Evolutionary conservation across 2,888 invertebrate genomes (phyloP), one percentile per base, ranked within the genome.

Genomic region (Amorpha juglandis): DNA sequence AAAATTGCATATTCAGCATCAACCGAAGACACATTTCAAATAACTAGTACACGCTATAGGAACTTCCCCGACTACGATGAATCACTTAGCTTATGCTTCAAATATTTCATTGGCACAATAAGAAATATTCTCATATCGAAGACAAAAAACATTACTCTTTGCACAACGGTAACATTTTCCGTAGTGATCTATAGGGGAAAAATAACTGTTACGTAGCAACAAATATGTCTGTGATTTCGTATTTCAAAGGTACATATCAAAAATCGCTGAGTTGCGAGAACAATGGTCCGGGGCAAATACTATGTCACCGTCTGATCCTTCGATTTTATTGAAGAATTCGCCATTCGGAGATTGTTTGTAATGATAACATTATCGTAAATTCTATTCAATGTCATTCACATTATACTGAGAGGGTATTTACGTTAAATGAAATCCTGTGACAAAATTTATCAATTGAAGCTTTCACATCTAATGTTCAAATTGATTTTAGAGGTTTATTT

Each of bases 1-100:
- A 87, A 88, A 87, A 82, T 85, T 86, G 83, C 84, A 88, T 85
- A 85, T 84, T 89, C 88, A 88, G 83, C 82, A 78, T 70, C 71
- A 73, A 76, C 75, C 75, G 75, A 81, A 80, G 79, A 86, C 84
- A 84, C 78, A 87, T 84, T 84, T 74, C 76, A 75, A 77, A 74
- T 83, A 86, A 86, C 82, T 83, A 84, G 83, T 82, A 81, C 80
- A n/a, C n/a, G n/a, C n/a, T n/a, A n/a, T n/a, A 82, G 83, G 86
- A 83, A 85, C 75, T 80, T 79, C 79, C 72, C 73, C 72, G 78
- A 78, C 69, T 82, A 21, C 33, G 82, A 87, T 85, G 78, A 83
- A 81, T 88, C 83, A 87, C 83, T 83, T 79, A 78, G 75, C 74
- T 67, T 72, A 71, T 74, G 74, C 76, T 74, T 71, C 72, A 76